phyloP scores from a whole-genome alignment of 53 echinoderm and acorn worm species.

The Astropecten irregularis region DNA sequence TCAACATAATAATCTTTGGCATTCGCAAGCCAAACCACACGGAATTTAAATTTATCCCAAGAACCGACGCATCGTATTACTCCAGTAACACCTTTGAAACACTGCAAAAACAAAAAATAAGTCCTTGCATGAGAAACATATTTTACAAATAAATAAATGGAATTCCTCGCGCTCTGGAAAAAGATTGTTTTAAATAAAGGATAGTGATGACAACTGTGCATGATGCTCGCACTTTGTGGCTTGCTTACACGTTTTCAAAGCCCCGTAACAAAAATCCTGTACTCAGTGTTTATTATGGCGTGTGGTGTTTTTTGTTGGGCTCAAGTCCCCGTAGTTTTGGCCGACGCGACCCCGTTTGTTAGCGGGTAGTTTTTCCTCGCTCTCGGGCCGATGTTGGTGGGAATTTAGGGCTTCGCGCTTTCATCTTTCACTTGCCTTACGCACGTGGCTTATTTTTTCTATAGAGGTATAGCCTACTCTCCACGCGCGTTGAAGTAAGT shows the following conservation, averaged over 20 bases:
- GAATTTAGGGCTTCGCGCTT: neutral
- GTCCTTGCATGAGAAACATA: no score
- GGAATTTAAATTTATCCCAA: no score
- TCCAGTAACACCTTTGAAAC: no score
- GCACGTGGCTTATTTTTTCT: conserved; percentile 42
- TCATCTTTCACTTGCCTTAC: conserved; percentile 29
- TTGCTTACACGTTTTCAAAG: conserved; percentile 40
- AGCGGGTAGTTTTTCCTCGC: neutral
- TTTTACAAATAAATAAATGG: neutral
- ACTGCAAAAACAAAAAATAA: no score
- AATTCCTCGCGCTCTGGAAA: conserved; percentile 6
- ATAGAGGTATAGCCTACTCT: no score
- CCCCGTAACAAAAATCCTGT: conserved; percentile 36
- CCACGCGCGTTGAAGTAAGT: neutral
- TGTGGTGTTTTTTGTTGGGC: neutral
- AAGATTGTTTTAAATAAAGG: conserved; percentile 41
- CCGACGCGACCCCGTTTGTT: neutral
- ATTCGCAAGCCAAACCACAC: no score
- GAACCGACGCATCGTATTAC: no score
- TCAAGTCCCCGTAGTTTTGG: neutral
- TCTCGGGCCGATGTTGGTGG: neutral
- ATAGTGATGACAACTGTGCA: conserved; percentile 22
- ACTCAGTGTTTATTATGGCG: conserved; percentile 38
- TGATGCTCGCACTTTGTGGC: no score
- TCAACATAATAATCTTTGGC: no score